Evolutionary conservation across 2,797 vertebrate species (phyloP).

Genomic region (Malacoraja senta): DNA sequence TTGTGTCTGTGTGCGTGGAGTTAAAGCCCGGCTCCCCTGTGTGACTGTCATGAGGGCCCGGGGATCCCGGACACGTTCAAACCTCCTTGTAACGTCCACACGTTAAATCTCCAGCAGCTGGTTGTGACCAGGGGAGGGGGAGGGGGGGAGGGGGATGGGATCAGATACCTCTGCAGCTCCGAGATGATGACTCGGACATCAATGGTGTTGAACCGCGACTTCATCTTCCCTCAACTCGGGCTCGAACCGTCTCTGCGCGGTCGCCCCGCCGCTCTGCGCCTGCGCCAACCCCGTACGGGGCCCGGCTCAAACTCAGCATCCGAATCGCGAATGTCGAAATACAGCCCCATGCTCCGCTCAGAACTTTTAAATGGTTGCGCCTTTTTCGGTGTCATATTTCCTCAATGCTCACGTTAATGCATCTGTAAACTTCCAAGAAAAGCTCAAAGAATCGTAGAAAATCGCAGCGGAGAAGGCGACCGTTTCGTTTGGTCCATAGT

Average conservation of each 20-base stretch:
- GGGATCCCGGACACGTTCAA: not conserved
- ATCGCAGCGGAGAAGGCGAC: too few relatives aligned
- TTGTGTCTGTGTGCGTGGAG: not conserved
- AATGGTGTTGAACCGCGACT: conserved; percentile 79
- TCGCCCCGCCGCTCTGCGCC: not conserved
- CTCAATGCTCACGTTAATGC: too few relatives aligned
- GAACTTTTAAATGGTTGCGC: too few relatives aligned
- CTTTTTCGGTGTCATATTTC: too few relatives aligned
- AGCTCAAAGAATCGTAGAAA: too few relatives aligned
- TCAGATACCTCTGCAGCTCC: conserved; percentile 74
- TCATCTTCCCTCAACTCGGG: conserved; percentile 63
- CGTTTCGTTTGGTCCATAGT: too few relatives aligned
- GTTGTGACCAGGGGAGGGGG: too few relatives aligned
- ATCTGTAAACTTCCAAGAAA: too few relatives aligned
- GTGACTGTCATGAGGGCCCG: not conserved
- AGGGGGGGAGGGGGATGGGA: too few relatives aligned
- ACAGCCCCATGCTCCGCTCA: too few relatives aligned
- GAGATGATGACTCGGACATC: conserved; percentile 81
- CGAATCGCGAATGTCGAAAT: not conserved
- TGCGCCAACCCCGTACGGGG: not conserved
- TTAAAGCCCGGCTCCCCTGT: too few relatives aligned
- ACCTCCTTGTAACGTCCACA: not conserved
- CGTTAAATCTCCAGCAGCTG: not conserved
- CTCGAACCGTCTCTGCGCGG: not conserved
- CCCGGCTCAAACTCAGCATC: not conserved